Base-by-base conservation (phyloP, 2,888 invertebrate genomes). In the Nemotelus nigrinus region DNA sequence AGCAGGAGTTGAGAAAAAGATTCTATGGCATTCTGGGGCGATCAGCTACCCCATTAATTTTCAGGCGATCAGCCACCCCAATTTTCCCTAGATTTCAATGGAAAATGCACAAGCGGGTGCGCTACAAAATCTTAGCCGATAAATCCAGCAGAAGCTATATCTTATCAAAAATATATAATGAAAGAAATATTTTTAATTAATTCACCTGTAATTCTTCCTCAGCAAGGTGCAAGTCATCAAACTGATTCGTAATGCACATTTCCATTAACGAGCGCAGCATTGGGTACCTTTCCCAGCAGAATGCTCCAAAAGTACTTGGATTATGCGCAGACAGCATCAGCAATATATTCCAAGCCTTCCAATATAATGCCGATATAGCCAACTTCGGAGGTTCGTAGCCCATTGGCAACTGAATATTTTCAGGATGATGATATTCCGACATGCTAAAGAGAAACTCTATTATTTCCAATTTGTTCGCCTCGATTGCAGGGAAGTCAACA, bases 261-360 rank as follows among this genome's bases (percentile, higher is more conserved):
- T 98, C 98, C 91, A 98, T 97, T 81, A 98, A 89, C 83, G 93
- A 93, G 80, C 95, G 90, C 81, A 98, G 90, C 70, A 95, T 97
- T 39, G 98, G 96, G 88, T 97, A 98, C 81, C 93, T 92, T 82
- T 93, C 92, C 93, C 97, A 97, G 53, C 95, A 96, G 76, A 93
- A 89, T 81, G 92, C 92, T 8, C 98, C 98, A 88, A 97, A 94
- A 10, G 92, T 91, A 0, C 91, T 88, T 0, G 98, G 97, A 90
- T 98, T 98, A 87, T 97, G 97, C 0, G 98, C 96, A 25, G 95
- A 93, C 80, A 98, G 88, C 87, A 97, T 94, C 60, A 96, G 88
- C 81, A 98, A 88, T 83, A 96, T 92, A 57, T 92, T 89, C 97
- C 98, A 98, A 41, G 94, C 94, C 87, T 97, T 97, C 98, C 98